Evolutionary conservation across 53 echinoderm and acorn worm species (phyloP), one percentile per base, ranked within the genome.

Genomic region (Paelopatides confundens): DNA sequence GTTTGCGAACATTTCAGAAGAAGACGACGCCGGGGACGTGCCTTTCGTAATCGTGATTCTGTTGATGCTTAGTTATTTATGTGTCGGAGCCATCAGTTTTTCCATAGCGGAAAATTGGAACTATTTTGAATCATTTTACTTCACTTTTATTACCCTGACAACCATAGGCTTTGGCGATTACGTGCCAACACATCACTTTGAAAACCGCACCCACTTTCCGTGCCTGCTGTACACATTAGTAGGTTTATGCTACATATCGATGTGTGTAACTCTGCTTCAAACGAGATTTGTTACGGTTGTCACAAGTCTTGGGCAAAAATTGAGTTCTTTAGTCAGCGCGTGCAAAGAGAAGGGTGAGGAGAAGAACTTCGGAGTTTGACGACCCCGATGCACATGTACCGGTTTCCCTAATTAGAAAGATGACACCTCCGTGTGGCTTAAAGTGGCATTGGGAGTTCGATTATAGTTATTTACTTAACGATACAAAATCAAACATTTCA

Each of bases 101-200:
- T 58, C 90, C 0, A 32, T 86, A 13, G 82, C 86, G 12, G 93
- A 93, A 40, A 39, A 58, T 0, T 93, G 93, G 93, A 43, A 58
- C n/a, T 93, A 86, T n/a, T 81, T 81, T 7, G 89, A 89, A 64
- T 81, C 86, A 0, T 86, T 93, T 23, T 93, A 93, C 63, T 93
- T 93, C 66, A 89, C 89, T 11, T 93, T 89, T 43, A 93, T 93
- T 49, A 93, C 93, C 37, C 74, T 93, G 82, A 93, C 93, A 3
- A 93, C 93, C 27, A 93, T 93, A 23, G 93, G 93, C 14, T 93
- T 90, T 35, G 93, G 93, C 2, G 93, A 93, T 35, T 81, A 82
- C 51, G 83, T 82, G 2, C 93, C 93, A 23, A 77, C 66, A 28
- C 85, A 87, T 58, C 84, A 90, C 67, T 90, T 90, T 47, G 69